Evolutionary conservation across 2,888 invertebrate species (phyloP), one percentile per base, ranked within the genome.

Genomic region (Sturmia bella): DNA sequence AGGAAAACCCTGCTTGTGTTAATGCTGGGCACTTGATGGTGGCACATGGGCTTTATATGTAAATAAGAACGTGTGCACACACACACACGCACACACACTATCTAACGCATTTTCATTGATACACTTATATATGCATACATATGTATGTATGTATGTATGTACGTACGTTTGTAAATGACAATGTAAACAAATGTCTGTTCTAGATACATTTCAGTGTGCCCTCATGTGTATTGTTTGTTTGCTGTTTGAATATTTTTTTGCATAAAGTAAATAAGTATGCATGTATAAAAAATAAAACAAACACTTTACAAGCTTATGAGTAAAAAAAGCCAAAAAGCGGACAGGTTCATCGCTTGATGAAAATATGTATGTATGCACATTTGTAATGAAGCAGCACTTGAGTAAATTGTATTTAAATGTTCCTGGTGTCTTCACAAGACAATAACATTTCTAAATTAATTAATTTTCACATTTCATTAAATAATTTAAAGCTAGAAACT

Each of bases 21-120:
- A 61, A 54, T 66, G 50, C 50, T 68, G 27, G 64, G 64, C 39
- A 56, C 59, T 77, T 70, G 56, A 63, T 66, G 78, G 78, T 78
- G 77, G 56, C 77, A 27, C 63, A 70, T 56, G 45, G 57, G 50
- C 61, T 32, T 12, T 45, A 19, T 12, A 3, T 15, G 15, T 15
- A 37, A 12, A 19, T 6, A 17, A 9, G 13, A 19, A 50, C 11
- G 4, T 21, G 12, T 19, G 13, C 11, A 45, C 6, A 17, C 24
- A 61, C n/a, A 15, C 15, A 48, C 1, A 48, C 11, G 15, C 6
- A 6, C 3, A 32, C 32, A 7, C 32, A 7, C 6, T 32, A 32
- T 32, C 32, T 32, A 5, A 32, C 32, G 27, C 27, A 27, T 27
- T 3, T 27, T 27, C 27, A 27, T 27, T 27, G 27, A 27, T 27